phyloP scores from a whole-genome alignment of 2,113 vertebrate genomes.

The Silurus glanis region DNA sequence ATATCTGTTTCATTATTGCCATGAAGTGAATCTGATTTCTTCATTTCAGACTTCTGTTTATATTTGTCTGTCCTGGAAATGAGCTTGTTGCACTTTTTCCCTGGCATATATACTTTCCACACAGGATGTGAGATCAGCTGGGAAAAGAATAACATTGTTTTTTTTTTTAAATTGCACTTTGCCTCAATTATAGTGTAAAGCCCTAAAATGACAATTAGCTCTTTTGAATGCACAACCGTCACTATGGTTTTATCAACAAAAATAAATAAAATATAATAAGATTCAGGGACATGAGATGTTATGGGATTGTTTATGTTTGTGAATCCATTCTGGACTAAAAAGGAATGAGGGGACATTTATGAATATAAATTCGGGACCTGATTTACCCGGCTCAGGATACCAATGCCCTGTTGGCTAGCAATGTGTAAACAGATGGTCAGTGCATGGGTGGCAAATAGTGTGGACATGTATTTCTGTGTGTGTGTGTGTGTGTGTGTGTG shows the following conservation, averaged over 20 bases:
- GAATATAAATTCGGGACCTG: background rate
- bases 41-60: background rate
- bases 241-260: background rate
- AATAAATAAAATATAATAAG: background rate
- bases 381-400: background rate
- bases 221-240: background rate
- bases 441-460: constrained; percentile 17
- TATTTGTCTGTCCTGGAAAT: background rate
- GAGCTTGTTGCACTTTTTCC: background rate
- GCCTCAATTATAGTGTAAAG: background rate
- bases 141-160: background rate
- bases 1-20: too few species aligned
- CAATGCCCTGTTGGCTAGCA: constrained; percentile 41
- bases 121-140: background rate
- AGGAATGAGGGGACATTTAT: background rate
- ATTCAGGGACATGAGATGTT: background rate
- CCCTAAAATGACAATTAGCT: background rate
- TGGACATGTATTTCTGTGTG: constrained; percentile 4
- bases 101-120: background rate
- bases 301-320: background rate
- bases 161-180: background rate
- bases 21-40: background rate
- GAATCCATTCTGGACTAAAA: background rate
- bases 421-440: constrained; percentile 46
- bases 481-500: constrained; percentile 10